phyloP scores from a whole-genome alignment of 2,888 invertebrate genomes.

The Amblyjoppa proteus region DNA sequence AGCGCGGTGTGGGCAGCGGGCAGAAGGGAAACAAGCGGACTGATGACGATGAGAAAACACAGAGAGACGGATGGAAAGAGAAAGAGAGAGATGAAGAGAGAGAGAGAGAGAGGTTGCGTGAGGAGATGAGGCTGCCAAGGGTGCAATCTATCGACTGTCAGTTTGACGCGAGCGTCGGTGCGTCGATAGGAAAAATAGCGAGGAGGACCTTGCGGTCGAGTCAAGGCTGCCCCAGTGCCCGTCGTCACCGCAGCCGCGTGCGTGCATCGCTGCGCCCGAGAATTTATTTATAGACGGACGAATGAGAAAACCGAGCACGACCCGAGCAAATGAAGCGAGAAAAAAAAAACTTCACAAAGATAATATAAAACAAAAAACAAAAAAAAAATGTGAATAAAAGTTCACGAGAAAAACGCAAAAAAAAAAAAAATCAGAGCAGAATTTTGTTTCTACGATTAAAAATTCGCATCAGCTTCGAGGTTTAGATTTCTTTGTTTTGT shows the following conservation, averaged over 20 bases:
- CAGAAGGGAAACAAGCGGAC: neutral
- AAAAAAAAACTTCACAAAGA: conserved; percentile 16
- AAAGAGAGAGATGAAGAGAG: neutral
- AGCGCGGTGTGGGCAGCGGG: neutral
- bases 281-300: conserved; percentile 58
- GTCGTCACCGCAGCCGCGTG: conserved; percentile 59
- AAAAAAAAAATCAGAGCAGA: no score
- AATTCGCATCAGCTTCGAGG: neutral
- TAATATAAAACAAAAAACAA: neutral
- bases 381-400: no score
- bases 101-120: neutral
- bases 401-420: no score
- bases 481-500: neutral
- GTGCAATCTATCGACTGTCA: conserved; percentile 65
- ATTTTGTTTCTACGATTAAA: neutral
- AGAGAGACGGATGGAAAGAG: neutral
- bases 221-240: conserved; percentile 66
- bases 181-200: conserved; percentile 64
- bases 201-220: conserved; percentile 68
- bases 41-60: neutral
- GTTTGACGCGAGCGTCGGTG: conserved; percentile 63
- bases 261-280: conserved; percentile 49
- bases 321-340: conserved; percentile 27
- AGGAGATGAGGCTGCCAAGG: conserved; percentile 17
- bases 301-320: conserved; percentile 10